A percentile compares a stretch with the other conserved stretches of the same genome.
phyloP scores from a whole-genome alignment of 2,113 vertebrate genomes.

The Aegithalos caudatus region DNA sequence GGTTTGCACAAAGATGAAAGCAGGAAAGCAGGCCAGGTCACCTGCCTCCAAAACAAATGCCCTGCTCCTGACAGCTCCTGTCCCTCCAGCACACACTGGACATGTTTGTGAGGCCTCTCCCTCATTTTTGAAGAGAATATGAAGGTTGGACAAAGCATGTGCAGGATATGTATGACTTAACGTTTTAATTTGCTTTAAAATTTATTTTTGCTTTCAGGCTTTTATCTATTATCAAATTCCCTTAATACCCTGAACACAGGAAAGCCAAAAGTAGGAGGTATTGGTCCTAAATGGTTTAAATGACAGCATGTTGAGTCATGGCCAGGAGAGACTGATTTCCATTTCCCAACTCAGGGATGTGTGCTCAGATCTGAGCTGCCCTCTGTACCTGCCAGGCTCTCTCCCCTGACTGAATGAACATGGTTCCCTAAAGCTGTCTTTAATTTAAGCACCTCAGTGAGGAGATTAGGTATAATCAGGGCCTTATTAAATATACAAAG shows the following conservation, averaged over 20 bases:
- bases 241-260: neutral
- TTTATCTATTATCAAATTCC: neutral
- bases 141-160: neutral
- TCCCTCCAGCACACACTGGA: neutral
- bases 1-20: neutral
- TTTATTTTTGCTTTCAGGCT: neutral
- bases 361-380: neutral
- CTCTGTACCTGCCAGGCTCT: neutral
- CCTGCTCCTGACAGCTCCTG: neutral
- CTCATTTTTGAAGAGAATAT: neutral
- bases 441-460: neutral
- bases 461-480: neutral
- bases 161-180: neutral
- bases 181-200: no score
- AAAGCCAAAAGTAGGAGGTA: neutral
- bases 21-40: neutral
- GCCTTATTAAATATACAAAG: neutral
- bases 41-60: neutral
- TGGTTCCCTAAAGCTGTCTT: neutral
- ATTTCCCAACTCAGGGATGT: neutral
- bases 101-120: accelerated
- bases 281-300: neutral
- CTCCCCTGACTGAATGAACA: neutral
- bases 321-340: neutral
- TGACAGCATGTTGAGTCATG: neutral